phyloP scores from a whole-genome alignment of 1,140 invertebrate genomes.

The Tetramorium simillimum region DNA sequence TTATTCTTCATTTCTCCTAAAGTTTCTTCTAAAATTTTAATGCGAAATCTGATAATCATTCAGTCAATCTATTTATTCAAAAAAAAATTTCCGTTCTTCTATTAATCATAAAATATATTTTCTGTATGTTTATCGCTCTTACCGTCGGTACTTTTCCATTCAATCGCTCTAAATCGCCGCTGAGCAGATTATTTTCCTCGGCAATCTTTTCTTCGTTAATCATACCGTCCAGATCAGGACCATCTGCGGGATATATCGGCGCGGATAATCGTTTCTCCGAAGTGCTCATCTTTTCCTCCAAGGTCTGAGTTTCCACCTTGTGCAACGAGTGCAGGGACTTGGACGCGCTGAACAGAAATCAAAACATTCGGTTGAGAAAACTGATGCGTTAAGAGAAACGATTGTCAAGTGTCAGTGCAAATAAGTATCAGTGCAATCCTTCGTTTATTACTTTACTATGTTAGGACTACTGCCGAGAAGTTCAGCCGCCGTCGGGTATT shows the following conservation, averaged over 20 bases:
- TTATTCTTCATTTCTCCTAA: neutral
- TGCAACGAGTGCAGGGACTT: slow-evolving; percentile 81
- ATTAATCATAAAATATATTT: neutral
- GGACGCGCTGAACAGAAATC: slow-evolving; percentile 53
- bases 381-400: neutral
- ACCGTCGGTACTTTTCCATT: slow-evolving; percentile 82
- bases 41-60: neutral
- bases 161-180: slow-evolving; percentile 80
- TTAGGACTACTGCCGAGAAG: slow-evolving; percentile 88
- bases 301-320: slow-evolving; percentile 67
- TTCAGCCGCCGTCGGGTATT: slow-evolving; percentile 91
- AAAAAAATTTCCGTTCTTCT: neutral
- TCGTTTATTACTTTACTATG: slow-evolving; percentile 81
- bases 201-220: slow-evolving; percentile 78
- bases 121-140: slow-evolving; percentile 43
- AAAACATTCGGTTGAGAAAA: neutral
- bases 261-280: slow-evolving; percentile 82
- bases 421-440: neutral
- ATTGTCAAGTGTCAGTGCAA: neutral
- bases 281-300: slow-evolving; percentile 75
- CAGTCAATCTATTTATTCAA: neutral
- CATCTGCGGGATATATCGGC: slow-evolving; percentile 77
- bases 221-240: slow-evolving; percentile 73
- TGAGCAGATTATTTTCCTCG: slow-evolving; percentile 83
- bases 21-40: neutral